Percentiles rank a stretch among this genome's conserved stretches.
Conservation (phyloP, 2,888 invertebrate species). For the Mythimna pallens region DNA sequence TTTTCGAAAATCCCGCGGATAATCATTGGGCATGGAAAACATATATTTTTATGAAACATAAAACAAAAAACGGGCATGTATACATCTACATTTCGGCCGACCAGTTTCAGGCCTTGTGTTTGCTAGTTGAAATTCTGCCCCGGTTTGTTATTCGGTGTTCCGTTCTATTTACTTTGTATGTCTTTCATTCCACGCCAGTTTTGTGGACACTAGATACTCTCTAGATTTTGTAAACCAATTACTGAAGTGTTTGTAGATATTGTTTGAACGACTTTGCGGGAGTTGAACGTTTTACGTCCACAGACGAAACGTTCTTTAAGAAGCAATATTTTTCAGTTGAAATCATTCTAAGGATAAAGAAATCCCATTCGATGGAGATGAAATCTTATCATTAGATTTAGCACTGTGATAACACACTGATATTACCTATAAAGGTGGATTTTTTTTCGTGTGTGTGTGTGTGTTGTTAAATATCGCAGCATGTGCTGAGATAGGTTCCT, state of each 20-base stretch:
- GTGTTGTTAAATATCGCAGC: too few species aligned
- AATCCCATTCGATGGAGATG: neutral
- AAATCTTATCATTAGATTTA: neutral
- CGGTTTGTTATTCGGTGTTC: slow-evolving; percentile 25
- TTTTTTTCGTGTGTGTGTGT: too few species aligned
- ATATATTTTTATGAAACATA: slow-evolving; percentile 31
- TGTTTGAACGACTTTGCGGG: neutral
- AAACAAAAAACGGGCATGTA: slow-evolving; percentile 21
- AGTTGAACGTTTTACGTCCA: neutral
- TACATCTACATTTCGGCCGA: neutral
- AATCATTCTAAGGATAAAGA: neutral
- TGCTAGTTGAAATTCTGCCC: slow-evolving; percentile 48
- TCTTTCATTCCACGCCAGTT: slow-evolving; percentile 4
- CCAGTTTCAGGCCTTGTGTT: slow-evolving; percentile 10
- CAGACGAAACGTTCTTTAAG: neutral
- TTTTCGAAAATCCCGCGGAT: slow-evolving; percentile 16
- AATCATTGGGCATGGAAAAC: slow-evolving; percentile 26
- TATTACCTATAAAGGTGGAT: too few species aligned
- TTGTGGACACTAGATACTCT: neutral
- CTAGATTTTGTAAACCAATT: slow-evolving; percentile 32
- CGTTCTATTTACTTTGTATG: slow-evolving; percentile 30
- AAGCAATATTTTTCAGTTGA: neutral
- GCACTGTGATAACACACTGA: neutral
- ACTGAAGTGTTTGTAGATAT: slow-evolving; percentile 11
- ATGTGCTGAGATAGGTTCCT: too few species aligned